Evolutionary conservation across 2,888 invertebrate genomes (phyloP), one percentile per base, ranked within the genome.

Genomic region (Heteromurus nitidus): DNA sequence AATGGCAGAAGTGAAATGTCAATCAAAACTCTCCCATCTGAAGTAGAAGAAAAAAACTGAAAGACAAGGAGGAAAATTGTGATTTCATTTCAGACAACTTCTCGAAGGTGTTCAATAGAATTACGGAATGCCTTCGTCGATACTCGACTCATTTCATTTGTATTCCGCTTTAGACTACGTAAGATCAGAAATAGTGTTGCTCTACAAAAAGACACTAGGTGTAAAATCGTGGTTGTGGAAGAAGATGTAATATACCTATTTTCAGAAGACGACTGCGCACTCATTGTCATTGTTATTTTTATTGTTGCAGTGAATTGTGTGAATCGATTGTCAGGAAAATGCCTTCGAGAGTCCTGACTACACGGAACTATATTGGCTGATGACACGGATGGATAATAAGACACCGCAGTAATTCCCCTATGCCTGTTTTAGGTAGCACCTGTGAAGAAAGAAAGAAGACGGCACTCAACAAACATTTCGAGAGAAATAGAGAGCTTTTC

Each of bases 11-110:
- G 80, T 74, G 80, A 80, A 80, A 80, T 80, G 80, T 80, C 80
- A 80, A 74, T 80, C 68, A 70, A 73, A 74, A 80, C 74, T 74
- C 80, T 80, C 77, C 70, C 79, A 77, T 72, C 69, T 31, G 50
- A 42, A 47, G 50, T 36, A 13, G 13, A 13, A 79, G 58, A 72
- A 65, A 53, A 72, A 72, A 16, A 36, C n/a, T 58, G 47, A 60
- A 30, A 72, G 72, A 18, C 44, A 50, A n/a, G 9, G 65, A 67
- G 73, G 80, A 80, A 80, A 80, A 80, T 68, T 50, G 60, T 42
- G 36, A 67, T 72, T 80, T 74, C 58, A 74, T 53, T 79, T 77
- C 60, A 55, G 67, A 60, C 67, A 58, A 64, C 36, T n/a, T n/a
- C n/a, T 28, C 20, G 26, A 67, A 65, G 64, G 77, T 77, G 77